Evolutionary conservation across 2,113 vertebrate species (phyloP), one percentile per base, ranked within the genome.

Genomic region (Muntiacus muntjak): DNA sequence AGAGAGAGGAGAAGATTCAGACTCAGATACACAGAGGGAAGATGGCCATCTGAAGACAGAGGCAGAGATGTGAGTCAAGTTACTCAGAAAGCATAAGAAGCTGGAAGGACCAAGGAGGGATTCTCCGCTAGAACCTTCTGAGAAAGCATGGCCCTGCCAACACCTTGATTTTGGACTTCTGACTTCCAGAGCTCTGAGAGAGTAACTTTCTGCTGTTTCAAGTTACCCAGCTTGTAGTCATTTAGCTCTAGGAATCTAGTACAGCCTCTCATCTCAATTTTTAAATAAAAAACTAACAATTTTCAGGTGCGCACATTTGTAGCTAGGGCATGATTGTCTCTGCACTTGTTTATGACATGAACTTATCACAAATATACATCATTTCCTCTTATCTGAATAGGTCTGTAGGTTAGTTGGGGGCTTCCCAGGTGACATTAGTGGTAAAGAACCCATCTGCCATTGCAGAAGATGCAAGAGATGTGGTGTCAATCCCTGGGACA

Each of bases 231-330:
- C 54, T 45, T 85, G 16, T 67, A 7, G 21, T 36, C 10, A 30
- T 43, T 95, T 86, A 91, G n/a, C 45, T n/a, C 16, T 13, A 45
- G 76, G 30, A 87, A 89, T 21, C 23, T 71, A 79, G 52, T 36
- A 64, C 12, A 86, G 23, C n/a, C 10, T 50, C 13, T 11, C 57
- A 15, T 12, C 25, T 86, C 5, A n/a, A 45, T 79, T 94, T 67
- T 76, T 96, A 50, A 36, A 87, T 67, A 54, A 64, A 88, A 95
- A 97, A 30, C 10, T 97, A 97, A 94, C 13, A 30, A 67, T 89
- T 87, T 89, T 52, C 28, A 89, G 64, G 57, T 92, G 74, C 84
- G 62, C 82, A 47, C 15, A 36, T 28, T 89, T 97, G 90, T 67
- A 57, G n/a, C 26, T 64, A 52, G 85, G 45, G 3, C 7, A 50